Evolutionary conservation across 1,140 invertebrate genomes (phyloP).

Genomic region (Philotrypesis tridentata): DNA sequence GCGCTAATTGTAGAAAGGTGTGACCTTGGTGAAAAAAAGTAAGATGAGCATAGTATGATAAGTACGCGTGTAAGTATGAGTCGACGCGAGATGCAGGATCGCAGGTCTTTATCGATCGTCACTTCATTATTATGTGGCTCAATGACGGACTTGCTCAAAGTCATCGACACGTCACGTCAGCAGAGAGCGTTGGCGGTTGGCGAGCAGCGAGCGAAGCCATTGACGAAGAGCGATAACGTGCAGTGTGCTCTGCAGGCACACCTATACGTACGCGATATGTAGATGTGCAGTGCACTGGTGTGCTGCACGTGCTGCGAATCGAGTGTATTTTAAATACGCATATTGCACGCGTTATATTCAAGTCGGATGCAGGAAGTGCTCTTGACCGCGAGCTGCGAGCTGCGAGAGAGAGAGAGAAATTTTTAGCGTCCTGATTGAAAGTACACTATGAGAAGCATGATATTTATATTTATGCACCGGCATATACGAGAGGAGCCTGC

Average conservation of each 20-base stretch:
- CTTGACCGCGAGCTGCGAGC: too few relatives aligned
- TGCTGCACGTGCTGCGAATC: background rate
- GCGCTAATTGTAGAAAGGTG: too few relatives aligned
- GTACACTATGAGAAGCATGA: background rate
- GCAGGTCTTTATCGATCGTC: too few relatives aligned
- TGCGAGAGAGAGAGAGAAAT: background rate
- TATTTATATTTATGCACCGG: background rate
- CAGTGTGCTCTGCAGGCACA: too few relatives aligned
- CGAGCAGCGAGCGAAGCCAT: background rate
- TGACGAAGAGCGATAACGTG: background rate
- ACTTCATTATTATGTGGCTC: too few relatives aligned
- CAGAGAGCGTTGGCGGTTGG: too few relatives aligned
- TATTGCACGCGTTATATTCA: background rate
- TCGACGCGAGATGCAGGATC: background rate
- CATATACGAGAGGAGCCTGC: background rate
- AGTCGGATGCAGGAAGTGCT: background rate
- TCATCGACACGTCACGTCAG: constrained; percentile 13
- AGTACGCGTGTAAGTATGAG: background rate
- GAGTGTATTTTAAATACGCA: too few relatives aligned
- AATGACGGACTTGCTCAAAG: constrained; percentile 14
- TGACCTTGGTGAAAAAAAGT: too few relatives aligned
- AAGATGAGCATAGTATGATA: background rate
- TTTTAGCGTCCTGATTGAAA: background rate
- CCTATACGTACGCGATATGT: background rate
- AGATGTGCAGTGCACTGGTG: background rate